phyloP scores from a whole-genome alignment of 2,113 vertebrate genomes.

The Peromyscus polionotus region DNA sequence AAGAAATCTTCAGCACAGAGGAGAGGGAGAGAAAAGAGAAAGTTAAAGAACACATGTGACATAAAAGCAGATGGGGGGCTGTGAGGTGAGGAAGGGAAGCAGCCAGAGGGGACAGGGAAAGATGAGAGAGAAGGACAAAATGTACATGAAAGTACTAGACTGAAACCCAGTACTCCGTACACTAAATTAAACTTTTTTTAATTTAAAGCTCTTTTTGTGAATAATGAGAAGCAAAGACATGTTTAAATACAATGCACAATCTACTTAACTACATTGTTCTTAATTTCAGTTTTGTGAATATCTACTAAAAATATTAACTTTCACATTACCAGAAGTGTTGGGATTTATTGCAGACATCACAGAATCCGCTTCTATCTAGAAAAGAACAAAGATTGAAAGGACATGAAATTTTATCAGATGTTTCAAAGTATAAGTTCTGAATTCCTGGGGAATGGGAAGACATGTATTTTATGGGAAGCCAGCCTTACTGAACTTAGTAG shows the following conservation, averaged over 20 bases:
- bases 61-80: background rate
- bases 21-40: background rate
- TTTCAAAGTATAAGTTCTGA: constrained; percentile 17
- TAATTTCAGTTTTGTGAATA: constrained; percentile 9
- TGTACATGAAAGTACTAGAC: background rate
- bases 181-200: background rate
- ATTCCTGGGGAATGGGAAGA: background rate
- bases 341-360: constrained; percentile 77
- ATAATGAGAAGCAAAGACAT: background rate
- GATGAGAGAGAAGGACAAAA: background rate
- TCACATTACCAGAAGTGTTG: constrained; percentile 76
- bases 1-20: background rate
- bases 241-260: background rate
- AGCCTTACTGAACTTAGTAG: background rate
- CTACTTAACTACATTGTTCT: background rate
- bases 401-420: constrained; percentile 7
- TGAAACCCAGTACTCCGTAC: background rate
- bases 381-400: constrained; percentile 60
- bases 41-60: background rate
- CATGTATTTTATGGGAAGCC: background rate
- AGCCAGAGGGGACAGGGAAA: background rate
- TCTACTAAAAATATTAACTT: constrained; percentile 60
- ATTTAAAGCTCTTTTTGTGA: background rate
- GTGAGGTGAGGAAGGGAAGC: background rate
- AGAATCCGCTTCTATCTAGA: constrained; percentile 84